Evolutionary conservation across 2,797 vertebrate species (phyloP).

Genomic region (Petrocephalus sullivani): DNA sequence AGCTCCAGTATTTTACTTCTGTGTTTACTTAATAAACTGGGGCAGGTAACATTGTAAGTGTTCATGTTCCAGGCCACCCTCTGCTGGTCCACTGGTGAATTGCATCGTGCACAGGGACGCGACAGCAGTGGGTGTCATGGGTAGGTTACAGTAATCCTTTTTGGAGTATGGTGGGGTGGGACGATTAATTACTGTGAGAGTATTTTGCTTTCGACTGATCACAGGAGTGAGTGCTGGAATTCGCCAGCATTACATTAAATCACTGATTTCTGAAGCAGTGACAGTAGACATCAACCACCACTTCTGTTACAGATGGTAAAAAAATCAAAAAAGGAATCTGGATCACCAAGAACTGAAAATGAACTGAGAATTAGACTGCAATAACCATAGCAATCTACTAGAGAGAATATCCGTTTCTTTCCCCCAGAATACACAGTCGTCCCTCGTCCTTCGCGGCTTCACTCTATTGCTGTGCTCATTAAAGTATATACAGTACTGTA

Average conservation of each 20-base stretch:
- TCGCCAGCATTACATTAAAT: background rate
- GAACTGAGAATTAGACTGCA: background rate
- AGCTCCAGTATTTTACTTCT: background rate
- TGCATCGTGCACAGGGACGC: background rate
- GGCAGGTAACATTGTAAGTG: background rate
- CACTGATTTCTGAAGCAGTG: background rate
- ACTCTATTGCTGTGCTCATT: too few relatives aligned
- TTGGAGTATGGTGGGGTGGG: background rate
- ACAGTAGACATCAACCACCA: background rate
- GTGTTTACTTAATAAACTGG: background rate
- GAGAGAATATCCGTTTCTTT: background rate
- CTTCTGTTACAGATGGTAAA: background rate
- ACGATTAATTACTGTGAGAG: background rate
- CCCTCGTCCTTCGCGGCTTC: too few relatives aligned
- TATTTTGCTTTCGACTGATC: background rate
- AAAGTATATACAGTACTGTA: too few relatives aligned
- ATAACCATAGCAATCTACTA: background rate
- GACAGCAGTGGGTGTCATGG: background rate
- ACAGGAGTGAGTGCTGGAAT: background rate
- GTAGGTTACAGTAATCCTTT: conserved; percentile 24
- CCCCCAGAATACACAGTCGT: background rate
- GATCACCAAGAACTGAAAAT: background rate
- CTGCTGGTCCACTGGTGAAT: background rate
- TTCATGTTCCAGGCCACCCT: background rate
- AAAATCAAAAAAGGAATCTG: background rate